Evolutionary conservation across 2,113 vertebrate species (phyloP).

Genomic region (Baryphthengus martii): DNA sequence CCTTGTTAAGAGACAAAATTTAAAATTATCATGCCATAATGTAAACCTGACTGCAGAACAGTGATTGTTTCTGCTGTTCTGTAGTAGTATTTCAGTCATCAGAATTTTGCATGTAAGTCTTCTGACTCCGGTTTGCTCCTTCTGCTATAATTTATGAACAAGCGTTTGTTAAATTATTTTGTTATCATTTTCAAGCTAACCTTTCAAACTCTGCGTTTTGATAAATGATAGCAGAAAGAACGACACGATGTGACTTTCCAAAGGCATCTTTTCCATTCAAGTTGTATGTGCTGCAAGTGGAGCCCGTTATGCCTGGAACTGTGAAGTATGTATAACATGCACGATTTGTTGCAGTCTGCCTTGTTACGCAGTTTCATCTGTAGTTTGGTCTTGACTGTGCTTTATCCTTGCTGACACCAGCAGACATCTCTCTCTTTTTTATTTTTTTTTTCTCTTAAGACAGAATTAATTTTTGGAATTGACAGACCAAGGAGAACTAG

Average conservation of each 20-base stretch:
- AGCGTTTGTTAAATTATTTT: background rate
- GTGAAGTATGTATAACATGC: background rate
- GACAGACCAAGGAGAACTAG: background rate
- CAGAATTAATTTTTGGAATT: background rate
- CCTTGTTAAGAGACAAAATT: background rate
- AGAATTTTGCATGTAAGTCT: background rate
- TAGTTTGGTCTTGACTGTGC: background rate
- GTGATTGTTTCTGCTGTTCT: background rate
- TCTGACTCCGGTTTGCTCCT: background rate
- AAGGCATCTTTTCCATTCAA: background rate
- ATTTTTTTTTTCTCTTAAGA: background rate
- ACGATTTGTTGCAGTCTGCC: background rate
- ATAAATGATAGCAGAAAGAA: background rate
- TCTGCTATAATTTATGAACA: background rate
- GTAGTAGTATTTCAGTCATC: background rate
- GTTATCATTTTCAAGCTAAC: background rate
- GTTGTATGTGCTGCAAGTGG: background rate
- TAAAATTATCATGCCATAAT: background rate
- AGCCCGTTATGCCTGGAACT: background rate
- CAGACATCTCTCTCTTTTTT: background rate
- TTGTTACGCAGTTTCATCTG: background rate
- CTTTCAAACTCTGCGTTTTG: background rate
- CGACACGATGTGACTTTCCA: background rate
- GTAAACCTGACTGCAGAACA: background rate
- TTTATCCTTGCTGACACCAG: background rate